Base-by-base conservation (phyloP, 2,113 vertebrate species). In the Coreoperca whiteheadi region DNA sequence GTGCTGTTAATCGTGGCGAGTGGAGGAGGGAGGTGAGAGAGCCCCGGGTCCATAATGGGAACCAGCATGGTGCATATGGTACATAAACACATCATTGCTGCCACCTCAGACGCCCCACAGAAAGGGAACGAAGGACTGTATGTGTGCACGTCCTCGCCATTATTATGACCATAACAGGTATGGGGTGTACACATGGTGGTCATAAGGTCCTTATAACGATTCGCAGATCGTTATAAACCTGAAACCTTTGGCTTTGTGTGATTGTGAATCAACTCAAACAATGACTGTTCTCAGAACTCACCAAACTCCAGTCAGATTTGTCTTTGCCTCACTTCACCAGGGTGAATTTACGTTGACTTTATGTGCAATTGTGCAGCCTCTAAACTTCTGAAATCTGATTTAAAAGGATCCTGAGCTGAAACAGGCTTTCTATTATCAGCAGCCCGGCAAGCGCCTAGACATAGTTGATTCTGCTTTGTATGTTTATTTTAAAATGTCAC, bases 21-120 rank as follows among this genome's bases (percentile, higher is more conserved):
- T 25, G n/a, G 84, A 88, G 82, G 89, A 89, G 70, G 87, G 79
- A 81, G 84, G 48, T 46, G 64, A 89, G 77, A 74, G 77, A 83
- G 69, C 76, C 72, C 57, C 39, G 1, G 77, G 83, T 86, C 83
- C 84, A 87, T 91, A 92, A 94, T 92, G 87, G 88, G 84, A 91
- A 69, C 73, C 90, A 91, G 89, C 91, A 37, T 91, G 89, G 88
- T 90, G 90, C 86, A 81, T 64, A 67, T 78, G 84, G 88, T 80
- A 74, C 77, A 88, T 86, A 87, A 93, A 93, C 89, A 91, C 86
- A 91, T 82, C 80, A 65, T 57, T 65, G 79, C 61, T 74, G 75
- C 84, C 43, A 80, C 50, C 60, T 79, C 59, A 77, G 88, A 75
- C 20, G 9, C 79, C 63, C 57, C 61, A 77, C 80, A 84, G 77